Evolutionary conservation across 2,888 invertebrate species (phyloP), one percentile per base, ranked within the genome.

Genomic region (Sphaeridia pumilis): DNA sequence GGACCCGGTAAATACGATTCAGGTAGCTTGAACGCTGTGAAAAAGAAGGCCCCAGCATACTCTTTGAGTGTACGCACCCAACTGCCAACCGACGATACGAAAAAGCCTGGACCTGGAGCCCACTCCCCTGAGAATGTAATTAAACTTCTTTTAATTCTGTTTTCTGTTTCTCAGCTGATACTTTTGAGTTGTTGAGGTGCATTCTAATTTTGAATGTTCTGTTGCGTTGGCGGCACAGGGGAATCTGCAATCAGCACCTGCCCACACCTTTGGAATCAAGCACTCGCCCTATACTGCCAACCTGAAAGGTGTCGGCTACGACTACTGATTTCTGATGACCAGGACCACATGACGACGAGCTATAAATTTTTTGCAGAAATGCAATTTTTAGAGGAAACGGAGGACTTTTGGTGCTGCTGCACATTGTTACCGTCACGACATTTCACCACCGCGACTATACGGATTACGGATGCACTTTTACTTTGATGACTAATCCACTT

Each of bases 111-210:
- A 61, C 94, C 94, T 54, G 93, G 92, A 66, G 87, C 88, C 59
- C 88, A 94, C 72, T 85, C 83, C 60, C 92, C 93, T 24, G 92
- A 94, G 78, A 89, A 87, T 80, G 93, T 92, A 72, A 27, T 38
- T 17, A 7, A 38, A 38, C 20, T 38, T 17, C 38, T n/a, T n/a
- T n/a, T 38, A 38, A 5, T 12, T 20, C n/a, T n/a, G n/a, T n/a
- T n/a, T n/a, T n/a, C n/a, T n/a, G n/a, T n/a, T n/a, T n/a, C n/a
- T n/a, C n/a, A n/a, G n/a, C n/a, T n/a, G n/a, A n/a, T n/a, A n/a
- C 12, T 7, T 20, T 17, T 38, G 38, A 17, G 17, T 17, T 5
- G 17, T 14, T 12, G 17, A 5, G 38, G 38, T 17, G 17, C 5
- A 5, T 17, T 17, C 20, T 38, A 38, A 38, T 38, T 20, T 38